Base-by-base conservation (phyloP, 2,797 vertebrate genomes). In the Helostoma temminkii region DNA sequence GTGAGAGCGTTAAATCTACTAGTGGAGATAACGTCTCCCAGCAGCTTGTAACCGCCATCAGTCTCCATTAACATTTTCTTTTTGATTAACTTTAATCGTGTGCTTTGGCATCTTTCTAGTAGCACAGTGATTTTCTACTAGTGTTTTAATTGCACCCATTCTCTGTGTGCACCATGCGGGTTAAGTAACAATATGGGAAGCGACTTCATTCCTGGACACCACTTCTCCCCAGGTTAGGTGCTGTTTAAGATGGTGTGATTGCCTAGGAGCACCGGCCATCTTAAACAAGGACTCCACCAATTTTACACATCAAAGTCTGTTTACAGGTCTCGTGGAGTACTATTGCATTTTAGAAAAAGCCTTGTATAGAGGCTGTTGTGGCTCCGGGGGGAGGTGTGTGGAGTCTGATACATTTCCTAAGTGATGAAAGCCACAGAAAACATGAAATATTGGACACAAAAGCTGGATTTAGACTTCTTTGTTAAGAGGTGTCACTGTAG, bases 231-330 rank as follows among this genome's bases (percentile, higher is more conserved):
- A n/a, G n/a, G n/a, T 42, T 21, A 1, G 19, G 19, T 9, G 36
- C 26, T 15, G 32, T 46, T 60, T 58, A 47, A 18, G 34, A 14
- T 36, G 39, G 9, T 11, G 12, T 0, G n/a, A 28, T 59, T 21
- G 10, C 47, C 34, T 48, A 15, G 21, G 30, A 25, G 25, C 24
- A 25, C 25, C 5, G 21, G 52, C 50, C 25, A 3, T 14, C n/a
- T 55, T 22, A 16, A 18, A 57, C 19, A 9, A 43, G 28, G 54
- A 60, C 26, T 36, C 34, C 22, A 37, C 55, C 46, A 48, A 28
- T 71, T 71, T 62, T 53, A 47, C 32, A 62, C 50, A 57, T 47
- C 45, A 41, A 26, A 56, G 62, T 46, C 12, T 50, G 50, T 66
- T 71, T 57, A 36, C 52, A 26, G 65, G 72, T 57, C 65, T 68